phyloP scores from a whole-genome alignment of 2,888 invertebrate species.

The Bursaphelenchus okinawaensis region DNA sequence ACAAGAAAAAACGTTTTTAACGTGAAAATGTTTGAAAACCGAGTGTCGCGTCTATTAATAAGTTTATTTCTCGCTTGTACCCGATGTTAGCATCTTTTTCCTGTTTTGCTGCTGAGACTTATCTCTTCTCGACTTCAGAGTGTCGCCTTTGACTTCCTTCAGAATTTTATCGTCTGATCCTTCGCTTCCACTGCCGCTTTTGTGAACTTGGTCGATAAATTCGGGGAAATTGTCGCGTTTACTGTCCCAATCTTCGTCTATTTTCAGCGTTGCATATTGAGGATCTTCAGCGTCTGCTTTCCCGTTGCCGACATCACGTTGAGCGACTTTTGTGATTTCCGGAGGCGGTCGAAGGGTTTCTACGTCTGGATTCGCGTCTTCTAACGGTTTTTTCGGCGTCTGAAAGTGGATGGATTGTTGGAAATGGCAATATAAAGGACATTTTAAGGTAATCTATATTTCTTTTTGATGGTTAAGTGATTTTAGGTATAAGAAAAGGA shows the following conservation, averaged over 20 bases:
- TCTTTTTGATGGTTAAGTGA: too few relatives aligned
- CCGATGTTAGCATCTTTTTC: too few relatives aligned
- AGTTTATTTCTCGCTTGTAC: too few relatives aligned
- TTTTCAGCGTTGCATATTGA: not conserved
- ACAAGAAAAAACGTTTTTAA: too few relatives aligned
- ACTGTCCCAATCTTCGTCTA: not conserved
- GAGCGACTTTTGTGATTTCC: not conserved
- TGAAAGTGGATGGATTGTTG: too few relatives aligned
- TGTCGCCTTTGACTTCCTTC: not conserved
- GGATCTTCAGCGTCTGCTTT: not conserved
- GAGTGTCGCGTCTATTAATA: too few relatives aligned
- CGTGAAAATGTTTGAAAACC: too few relatives aligned
- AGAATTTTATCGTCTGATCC: not conserved
- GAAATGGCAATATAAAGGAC: too few relatives aligned
- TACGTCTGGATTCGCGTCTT: not conserved
- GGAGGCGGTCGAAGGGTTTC: not conserved
- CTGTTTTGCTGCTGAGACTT: too few relatives aligned
- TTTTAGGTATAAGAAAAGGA: too few relatives aligned
- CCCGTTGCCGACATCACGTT: not conserved
- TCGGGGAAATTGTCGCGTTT: not conserved
- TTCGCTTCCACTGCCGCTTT: not conserved
- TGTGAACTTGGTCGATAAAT: not conserved
- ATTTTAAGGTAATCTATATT: too few relatives aligned
- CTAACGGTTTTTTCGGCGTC: not conserved
- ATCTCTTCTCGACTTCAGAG: not conserved